Percentiles rank a stretch among this genome's conserved stretches.
Evolutionary conservation across 1,140 invertebrate species (phyloP).

Genomic region (Bombus picipes): DNA sequence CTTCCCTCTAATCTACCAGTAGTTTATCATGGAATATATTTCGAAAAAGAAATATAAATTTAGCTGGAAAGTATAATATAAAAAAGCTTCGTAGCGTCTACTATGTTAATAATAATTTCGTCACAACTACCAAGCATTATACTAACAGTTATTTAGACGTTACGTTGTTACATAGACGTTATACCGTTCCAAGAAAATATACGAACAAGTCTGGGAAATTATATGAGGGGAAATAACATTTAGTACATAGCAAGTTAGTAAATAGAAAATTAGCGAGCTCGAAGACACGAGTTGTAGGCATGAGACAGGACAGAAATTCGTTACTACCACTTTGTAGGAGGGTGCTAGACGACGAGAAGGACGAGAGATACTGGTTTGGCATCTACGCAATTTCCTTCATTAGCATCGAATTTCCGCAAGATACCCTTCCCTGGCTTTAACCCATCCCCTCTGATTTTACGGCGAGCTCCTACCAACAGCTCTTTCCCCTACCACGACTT

Average conservation of each 20-base stretch:
- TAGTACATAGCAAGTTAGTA: conserved; percentile 29
- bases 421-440: conserved; percentile 41
- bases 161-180: not conserved
- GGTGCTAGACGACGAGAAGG: conserved; percentile 27
- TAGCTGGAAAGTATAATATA: not conserved
- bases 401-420: conserved; percentile 75
- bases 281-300: conserved; percentile 39
- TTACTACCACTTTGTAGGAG: conserved; percentile 44
- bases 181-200: conserved; percentile 1
- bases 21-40: not conserved
- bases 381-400: conserved; percentile 77
- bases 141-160: not conserved
- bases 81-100: not conserved
- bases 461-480: conserved; percentile 1
- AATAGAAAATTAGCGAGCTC: conserved; percentile 62
- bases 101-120: conserved; percentile 2
- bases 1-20: not conserved
- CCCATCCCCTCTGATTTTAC: conserved; percentile 10
- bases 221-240: conserved; percentile 4
- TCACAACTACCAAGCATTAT: not conserved
- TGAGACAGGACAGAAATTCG: conserved; percentile 53
- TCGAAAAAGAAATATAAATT: not conserved
- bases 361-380: conserved; percentile 70
- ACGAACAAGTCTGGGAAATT: conserved; percentile 5
- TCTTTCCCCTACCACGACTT: conserved; percentile 16